These are phyloP conservation scores for Sarcophaga variegata DNA, from an alignment of 2,888 invertebrate genomes.

Conservation along the genomic window DNA sequence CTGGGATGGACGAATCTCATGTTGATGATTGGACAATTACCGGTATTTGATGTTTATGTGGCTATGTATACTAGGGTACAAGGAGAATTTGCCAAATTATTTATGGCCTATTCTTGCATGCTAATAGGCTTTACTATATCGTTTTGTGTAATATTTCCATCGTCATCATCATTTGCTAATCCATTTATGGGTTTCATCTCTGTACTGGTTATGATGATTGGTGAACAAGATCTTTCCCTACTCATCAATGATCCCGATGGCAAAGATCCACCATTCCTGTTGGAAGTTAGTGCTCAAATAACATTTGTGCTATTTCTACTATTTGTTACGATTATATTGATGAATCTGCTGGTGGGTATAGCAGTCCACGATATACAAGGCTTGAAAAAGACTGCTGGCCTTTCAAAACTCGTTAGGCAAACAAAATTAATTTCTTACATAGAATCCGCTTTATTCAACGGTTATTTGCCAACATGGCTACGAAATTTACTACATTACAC, in stretches of 20 bases:
- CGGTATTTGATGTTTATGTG: conserved; percentile 93
- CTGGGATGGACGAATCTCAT: conserved; percentile 95
- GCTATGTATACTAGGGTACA: conserved; percentile 95
- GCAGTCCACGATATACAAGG: conserved; percentile 95
- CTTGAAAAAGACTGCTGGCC: conserved; percentile 91
- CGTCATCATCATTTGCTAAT: conserved; percentile 90
- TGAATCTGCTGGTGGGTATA: conserved; percentile 93
- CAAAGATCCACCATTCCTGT: conserved; percentile 88
- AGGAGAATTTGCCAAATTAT: conserved; percentile 92
- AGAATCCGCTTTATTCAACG: conserved; percentile 90
- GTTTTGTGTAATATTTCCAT: conserved; percentile 93
- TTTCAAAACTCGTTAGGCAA: conserved; percentile 91
- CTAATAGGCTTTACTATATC: conserved; percentile 93
- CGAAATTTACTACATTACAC: conserved; percentile 89
- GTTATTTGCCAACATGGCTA: conserved; percentile 89
- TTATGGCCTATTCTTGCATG: conserved; percentile 92
- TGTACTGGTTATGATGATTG: conserved; percentile 94
- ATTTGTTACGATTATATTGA: conserved; percentile 92
- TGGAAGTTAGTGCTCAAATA: conserved; percentile 91
- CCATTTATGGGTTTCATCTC: conserved; percentile 93
- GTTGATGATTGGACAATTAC: conserved; percentile 94
- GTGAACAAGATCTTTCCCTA: conserved; percentile 90
- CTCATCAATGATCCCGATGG: conserved; percentile 89
- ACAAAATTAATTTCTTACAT: conserved; percentile 94
- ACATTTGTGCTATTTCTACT: conserved; percentile 91